These are phyloP conservation scores for Glyphotaelius pellucidus DNA, from an alignment of 2,888 invertebrate species.

Conservation along the genomic window DNA sequence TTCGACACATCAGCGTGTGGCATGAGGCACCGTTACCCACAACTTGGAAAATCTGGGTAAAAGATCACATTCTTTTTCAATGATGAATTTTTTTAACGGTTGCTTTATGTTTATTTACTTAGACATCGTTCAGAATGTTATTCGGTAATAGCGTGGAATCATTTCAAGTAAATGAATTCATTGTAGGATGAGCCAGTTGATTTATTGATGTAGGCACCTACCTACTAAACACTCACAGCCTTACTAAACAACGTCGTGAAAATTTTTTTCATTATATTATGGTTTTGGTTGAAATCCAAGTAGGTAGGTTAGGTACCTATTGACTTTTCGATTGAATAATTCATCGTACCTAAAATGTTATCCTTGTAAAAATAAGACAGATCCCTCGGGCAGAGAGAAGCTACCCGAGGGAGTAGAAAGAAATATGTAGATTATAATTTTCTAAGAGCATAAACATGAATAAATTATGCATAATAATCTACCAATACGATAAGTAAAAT, in stretches of 20 bases:
- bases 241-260: too few relatives aligned
- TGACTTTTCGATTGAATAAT: not conserved
- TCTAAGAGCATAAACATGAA: not conserved
- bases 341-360: not conserved
- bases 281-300: not conserved
- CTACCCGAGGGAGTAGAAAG: not conserved
- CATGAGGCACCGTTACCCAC: not conserved
- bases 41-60: not conserved
- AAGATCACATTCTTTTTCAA: slow-evolving; percentile 12
- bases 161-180: not conserved
- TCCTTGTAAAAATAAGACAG: not conserved
- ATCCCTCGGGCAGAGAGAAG: not conserved
- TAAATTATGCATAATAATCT: not conserved
- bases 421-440: not conserved
- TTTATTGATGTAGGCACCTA: not conserved
- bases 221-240: not conserved
- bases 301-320: not conserved
- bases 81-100: not conserved
- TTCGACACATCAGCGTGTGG: slow-evolving; percentile 11
- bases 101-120: slow-evolving; percentile 2
- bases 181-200: not conserved
- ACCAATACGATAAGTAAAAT: not conserved
- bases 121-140: not conserved
- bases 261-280: not conserved
- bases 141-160: not conserved